phyloP scores from a whole-genome alignment of 2,797 vertebrate genomes.

The Alosa sapidissima region DNA sequence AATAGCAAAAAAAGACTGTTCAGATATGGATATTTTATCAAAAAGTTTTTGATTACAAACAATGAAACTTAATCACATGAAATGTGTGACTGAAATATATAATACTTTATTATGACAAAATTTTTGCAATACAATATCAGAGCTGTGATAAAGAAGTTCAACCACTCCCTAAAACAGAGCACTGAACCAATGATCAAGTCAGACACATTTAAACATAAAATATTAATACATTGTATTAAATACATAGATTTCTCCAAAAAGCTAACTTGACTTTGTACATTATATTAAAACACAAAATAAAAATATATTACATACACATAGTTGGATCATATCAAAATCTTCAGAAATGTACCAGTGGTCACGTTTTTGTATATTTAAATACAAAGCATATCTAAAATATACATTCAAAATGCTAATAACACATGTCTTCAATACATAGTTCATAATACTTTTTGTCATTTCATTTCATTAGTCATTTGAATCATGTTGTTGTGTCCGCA shows the following conservation, averaged over 20 bases:
- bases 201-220: slow-evolving; percentile 16
- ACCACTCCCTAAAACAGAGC: not conserved
- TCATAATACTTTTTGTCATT: not conserved
- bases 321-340: slow-evolving; percentile 48
- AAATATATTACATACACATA: slow-evolving; percentile 27
- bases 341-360: not conserved
- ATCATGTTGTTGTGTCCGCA: not conserved
- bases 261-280: not conserved
- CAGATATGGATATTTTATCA: not conserved
- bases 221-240: not conserved
- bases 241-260: not conserved
- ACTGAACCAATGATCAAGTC: not conserved
- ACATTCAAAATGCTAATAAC: not conserved
- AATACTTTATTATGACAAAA: not conserved
- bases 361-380: not conserved
- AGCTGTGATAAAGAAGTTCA: not conserved
- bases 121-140: not conserved
- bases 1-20: no score
- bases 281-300: not conserved
- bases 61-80: not conserved
- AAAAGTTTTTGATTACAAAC: not conserved
- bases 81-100: not conserved
- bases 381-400: not conserved
- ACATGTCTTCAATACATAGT: not conserved
- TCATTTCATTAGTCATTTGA: not conserved